phyloP scores from a whole-genome alignment of 2,113 vertebrate genomes.

The Ageneiosus marmoratus region DNA sequence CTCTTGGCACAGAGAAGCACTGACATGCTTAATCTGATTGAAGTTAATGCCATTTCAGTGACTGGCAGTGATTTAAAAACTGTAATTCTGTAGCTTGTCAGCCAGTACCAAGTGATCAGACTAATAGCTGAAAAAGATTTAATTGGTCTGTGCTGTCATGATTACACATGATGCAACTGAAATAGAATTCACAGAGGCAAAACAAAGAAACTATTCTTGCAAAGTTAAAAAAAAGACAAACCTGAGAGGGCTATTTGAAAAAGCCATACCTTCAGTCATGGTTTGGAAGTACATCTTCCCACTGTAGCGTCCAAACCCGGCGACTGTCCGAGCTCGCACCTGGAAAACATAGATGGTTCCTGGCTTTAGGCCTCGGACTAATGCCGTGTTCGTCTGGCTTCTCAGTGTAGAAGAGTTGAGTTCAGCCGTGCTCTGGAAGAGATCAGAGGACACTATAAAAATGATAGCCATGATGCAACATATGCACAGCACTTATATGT shows the following conservation, averaged over 20 bases:
- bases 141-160: constrained; percentile 3
- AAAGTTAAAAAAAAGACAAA: neutral
- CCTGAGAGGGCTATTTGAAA: neutral
- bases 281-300: constrained; percentile 99
- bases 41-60: constrained; percentile 25
- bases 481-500: neutral
- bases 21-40: constrained; percentile 35
- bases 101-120: constrained; percentile 29
- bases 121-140: constrained; percentile 24
- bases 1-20: constrained; percentile 25
- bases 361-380: constrained; percentile 83
- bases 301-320: constrained; percentile 91
- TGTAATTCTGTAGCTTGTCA: constrained; percentile 23
- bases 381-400: constrained; percentile 91
- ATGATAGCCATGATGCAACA: constrained; percentile 4
- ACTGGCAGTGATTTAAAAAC: constrained; percentile 29
- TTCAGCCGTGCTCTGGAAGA: constrained; percentile 82
- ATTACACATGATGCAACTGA: neutral
- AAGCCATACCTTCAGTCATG: constrained; percentile 88
- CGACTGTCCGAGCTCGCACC: constrained; percentile 92
- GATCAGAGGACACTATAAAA: constrained; percentile 21
- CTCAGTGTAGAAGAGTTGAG: constrained; percentile 86
- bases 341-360: constrained; percentile 96
- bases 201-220: neutral
- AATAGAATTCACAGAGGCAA: neutral